phyloP scores from a whole-genome alignment of 2,888 invertebrate species.

The Diogma glabrata region DNA sequence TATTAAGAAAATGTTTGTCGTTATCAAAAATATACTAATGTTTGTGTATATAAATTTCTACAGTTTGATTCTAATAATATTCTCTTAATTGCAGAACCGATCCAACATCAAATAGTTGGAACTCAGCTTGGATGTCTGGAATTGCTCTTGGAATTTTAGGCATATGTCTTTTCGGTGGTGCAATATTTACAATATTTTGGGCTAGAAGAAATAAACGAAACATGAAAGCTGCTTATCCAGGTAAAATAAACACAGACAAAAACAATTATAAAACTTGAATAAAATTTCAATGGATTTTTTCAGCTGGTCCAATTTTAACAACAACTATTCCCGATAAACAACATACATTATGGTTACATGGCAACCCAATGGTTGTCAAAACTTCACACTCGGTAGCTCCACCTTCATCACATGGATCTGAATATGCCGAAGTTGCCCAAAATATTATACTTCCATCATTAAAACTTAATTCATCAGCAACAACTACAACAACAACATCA shows the following conservation, averaged over 20 bases:
- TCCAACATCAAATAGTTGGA: constrained; percentile 22
- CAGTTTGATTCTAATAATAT: too few relatives aligned
- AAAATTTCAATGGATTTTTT: too few relatives aligned
- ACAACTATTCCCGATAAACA: constrained; percentile 24
- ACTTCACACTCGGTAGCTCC: constrained; percentile 23
- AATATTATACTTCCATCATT: constrained; percentile 2
- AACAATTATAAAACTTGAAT: background rate
- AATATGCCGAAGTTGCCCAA: constrained; percentile 23
- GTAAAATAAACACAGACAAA: background rate
- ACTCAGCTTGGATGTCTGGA: constrained; percentile 24
- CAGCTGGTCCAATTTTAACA: constrained; percentile 17
- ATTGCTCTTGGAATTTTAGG: constrained; percentile 22
- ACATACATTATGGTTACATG: constrained; percentile 25
- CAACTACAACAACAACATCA: background rate
- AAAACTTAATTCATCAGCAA: constrained; percentile 3
- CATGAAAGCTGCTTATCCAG: constrained; percentile 24
- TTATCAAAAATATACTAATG: too few relatives aligned
- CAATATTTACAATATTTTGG: constrained; percentile 24
- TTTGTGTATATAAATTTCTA: too few relatives aligned
- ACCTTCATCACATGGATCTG: constrained; percentile 20
- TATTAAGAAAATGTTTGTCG: too few relatives aligned
- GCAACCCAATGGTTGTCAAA: constrained; percentile 23
- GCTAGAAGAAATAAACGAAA: constrained; percentile 23
- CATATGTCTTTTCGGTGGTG: constrained; percentile 23
- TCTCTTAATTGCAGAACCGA: constrained; percentile 21